phyloP scores from a whole-genome alignment of 2,888 invertebrate species.

The Macropis europaea region DNA sequence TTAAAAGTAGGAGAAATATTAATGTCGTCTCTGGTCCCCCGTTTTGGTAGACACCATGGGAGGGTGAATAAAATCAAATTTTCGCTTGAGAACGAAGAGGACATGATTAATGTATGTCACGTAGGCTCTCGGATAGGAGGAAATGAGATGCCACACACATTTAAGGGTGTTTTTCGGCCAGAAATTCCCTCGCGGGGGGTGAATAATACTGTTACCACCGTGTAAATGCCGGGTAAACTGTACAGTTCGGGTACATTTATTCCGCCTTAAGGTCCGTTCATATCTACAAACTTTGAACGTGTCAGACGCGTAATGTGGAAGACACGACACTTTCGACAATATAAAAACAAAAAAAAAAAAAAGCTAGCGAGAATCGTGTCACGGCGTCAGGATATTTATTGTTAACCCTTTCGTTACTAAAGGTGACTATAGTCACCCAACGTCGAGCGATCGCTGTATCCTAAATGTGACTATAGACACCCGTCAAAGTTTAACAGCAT shows the following conservation, averaged over 20 bases:
- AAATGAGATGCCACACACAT: slow-evolving; percentile 48
- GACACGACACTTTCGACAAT: too few species aligned
- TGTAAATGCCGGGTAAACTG: slow-evolving; percentile 37
- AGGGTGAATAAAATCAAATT: slow-evolving; percentile 66
- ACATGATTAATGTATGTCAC: slow-evolving; percentile 64
- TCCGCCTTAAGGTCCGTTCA: slow-evolving; percentile 1
- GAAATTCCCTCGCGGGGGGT: slow-evolving; percentile 23
- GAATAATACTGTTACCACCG: slow-evolving; percentile 26
- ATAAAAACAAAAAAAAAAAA: too few species aligned
- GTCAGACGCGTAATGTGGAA: too few species aligned
- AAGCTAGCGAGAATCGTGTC: too few species aligned
- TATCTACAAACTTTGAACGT: too few species aligned
- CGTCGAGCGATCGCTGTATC: too few species aligned
- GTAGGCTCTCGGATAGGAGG: slow-evolving; percentile 49
- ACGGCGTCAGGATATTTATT: too few species aligned
- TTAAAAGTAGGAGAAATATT: slow-evolving; percentile 50
- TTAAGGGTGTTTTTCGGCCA: slow-evolving; percentile 51
- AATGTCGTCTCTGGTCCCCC: slow-evolving; percentile 28
- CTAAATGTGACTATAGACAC: too few species aligned
- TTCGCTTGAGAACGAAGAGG: slow-evolving; percentile 52
- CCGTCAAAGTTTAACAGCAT: too few species aligned
- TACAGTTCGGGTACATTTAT: slow-evolving; percentile 3
- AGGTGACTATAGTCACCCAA: too few species aligned
- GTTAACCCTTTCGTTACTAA: too few species aligned
- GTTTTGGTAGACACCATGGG: not conserved